These are phyloP conservation scores for Cyclina sinensis DNA, from an alignment of 1,140 invertebrate genomes.

Conservation along the genomic window DNA sequence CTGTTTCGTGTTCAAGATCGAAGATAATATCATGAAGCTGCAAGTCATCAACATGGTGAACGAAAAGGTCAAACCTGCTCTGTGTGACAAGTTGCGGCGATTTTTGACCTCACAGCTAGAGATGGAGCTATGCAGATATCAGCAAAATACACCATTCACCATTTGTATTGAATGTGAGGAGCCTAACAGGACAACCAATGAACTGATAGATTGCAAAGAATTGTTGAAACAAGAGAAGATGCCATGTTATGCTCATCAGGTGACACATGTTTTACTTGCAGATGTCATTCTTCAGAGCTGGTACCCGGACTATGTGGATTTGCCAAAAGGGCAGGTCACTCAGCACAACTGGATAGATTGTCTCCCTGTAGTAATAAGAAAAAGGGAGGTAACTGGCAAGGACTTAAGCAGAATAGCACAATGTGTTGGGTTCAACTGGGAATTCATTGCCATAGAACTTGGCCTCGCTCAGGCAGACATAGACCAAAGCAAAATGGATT, in stretches of 20 bases:
- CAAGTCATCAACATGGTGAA: conserved; percentile 54
- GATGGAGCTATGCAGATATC: conserved; percentile 56
- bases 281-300: conserved; percentile 37
- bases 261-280: conserved; percentile 30
- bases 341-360: conserved; percentile 46
- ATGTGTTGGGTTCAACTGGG: conserved; percentile 62
- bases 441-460: conserved; percentile 56
- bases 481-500: conserved; percentile 61
- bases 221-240: conserved; percentile 53
- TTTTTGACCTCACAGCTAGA: conserved; percentile 42
- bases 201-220: conserved; percentile 54
- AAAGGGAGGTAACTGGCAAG: conserved; percentile 46
- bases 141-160: conserved; percentile 50
- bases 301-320: conserved; percentile 61
- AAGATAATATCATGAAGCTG: conserved; percentile 33
- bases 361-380: conserved; percentile 19
- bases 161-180: conserved; percentile 43
- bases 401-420: conserved; percentile 61
- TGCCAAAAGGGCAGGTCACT: not conserved
- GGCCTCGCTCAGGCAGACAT: conserved; percentile 44
- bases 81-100: conserved; percentile 58
- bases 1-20: conserved; percentile 40
- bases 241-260: conserved; percentile 51
- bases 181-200: not conserved
- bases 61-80: conserved; percentile 34